Evolutionary conservation across 2,113 vertebrate species (phyloP), one percentile per base, ranked within the genome.

Genomic region (Opisthocomus hoazin): DNA sequence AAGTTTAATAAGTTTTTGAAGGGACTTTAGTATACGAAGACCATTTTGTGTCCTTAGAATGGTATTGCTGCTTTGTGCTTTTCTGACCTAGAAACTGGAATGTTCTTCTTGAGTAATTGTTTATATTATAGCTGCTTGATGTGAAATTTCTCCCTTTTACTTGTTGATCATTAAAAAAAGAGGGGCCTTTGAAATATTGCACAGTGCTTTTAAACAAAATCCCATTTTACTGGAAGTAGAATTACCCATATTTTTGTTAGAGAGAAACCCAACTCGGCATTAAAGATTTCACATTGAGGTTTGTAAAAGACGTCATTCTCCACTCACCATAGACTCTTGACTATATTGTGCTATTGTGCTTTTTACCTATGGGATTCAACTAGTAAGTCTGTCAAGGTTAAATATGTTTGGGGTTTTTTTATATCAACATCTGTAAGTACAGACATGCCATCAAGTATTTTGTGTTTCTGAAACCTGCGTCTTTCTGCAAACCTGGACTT

Each of bases 1-100:
- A 66, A 86, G 63, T 93, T 91, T 83, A 94, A 1, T 16, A 94
- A 81, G 79, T 86, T 96, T 94, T 87, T 94, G 20, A 81, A 61
- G 64, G 56, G 26, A 69, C 36, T 83, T 65, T 2, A 66, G 39
- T 92, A 48, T 64, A 36, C 11, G 5, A 74, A 80, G 41, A 79
- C 2, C 9, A 64, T 86, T 96, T 86, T 74, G 71, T 54, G 87
- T 90, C 63, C 58, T 86, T 48, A 68, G 77, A 90, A 69, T 89
- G 20, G 16, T 80, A 46, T 56, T 74, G 46, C 32, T 93, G 32
- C 79, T 85, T 91, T 43, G 10, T 91, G 71, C 58, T 88, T 81
- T 95, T 94, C 43, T 90, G 58, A n/a, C 64, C 57, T 69, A 71
- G 79, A 79, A 95, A 37, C n/a, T 57, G 50, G 37, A 76, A 73